Evolutionary conservation across 2,797 vertebrate genomes (phyloP).

Genomic region (Sebastes ruberrimus): DNA sequence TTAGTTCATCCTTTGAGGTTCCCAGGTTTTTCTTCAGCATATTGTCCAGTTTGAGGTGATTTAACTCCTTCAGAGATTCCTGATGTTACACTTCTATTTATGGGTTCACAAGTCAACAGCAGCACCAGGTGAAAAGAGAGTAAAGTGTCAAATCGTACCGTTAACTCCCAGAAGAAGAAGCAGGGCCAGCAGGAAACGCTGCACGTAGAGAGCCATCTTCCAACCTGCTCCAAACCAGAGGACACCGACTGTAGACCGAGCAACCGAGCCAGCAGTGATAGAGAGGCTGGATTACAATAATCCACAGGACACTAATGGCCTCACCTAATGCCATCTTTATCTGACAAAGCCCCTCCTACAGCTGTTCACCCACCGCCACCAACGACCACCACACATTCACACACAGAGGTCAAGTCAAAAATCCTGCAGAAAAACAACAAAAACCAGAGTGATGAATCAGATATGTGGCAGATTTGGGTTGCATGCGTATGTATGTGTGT

Average conservation of each 20-base stretch:
- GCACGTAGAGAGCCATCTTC: slow-evolving; percentile 82
- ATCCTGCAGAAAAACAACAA: slow-evolving; percentile 8
- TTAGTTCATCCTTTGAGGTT: neutral
- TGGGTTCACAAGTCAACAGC: neutral
- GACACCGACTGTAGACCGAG: slow-evolving; percentile 62
- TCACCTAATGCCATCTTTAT: slow-evolving; percentile 84
- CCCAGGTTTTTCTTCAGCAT: neutral
- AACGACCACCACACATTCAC: slow-evolving; percentile 5
- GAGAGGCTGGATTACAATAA: slow-evolving; percentile 89
- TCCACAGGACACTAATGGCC: slow-evolving; percentile 85
- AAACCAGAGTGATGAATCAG: neutral
- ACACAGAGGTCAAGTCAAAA: slow-evolving; percentile 32
- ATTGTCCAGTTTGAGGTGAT: neutral
- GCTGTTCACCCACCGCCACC: slow-evolving; percentile 48
- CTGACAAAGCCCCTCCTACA: slow-evolving; percentile 77
- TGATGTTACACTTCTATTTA: neutral
- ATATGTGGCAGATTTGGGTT: slow-evolving; percentile 2
- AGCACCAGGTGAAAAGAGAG: neutral
- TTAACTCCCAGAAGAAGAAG: slow-evolving; percentile 87
- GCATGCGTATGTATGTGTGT: neutral
- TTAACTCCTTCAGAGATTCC: neutral
- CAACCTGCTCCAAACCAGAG: slow-evolving; percentile 67
- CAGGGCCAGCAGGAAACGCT: slow-evolving; percentile 81
- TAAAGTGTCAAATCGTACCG: slow-evolving; percentile 79
- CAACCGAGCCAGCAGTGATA: slow-evolving; percentile 57